Base-by-base conservation (phyloP, 1,140 invertebrate species). In the Zaprionus tsacasi region DNA sequence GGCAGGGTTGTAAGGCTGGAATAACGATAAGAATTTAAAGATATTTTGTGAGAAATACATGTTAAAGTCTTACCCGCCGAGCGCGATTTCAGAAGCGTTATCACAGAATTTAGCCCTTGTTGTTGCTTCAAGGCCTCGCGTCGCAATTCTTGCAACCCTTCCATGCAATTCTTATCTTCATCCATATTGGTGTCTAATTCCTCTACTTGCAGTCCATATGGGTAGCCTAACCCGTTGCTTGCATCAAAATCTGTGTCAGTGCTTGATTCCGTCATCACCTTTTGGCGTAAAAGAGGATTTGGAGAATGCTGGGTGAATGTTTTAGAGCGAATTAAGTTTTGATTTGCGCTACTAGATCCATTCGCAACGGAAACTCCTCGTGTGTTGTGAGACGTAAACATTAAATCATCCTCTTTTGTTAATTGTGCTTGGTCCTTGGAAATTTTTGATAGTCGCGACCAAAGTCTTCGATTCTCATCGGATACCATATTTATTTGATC, bases 401-500 rank as follows among this genome's bases (percentile, higher is more conserved):
- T 17, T 5, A 60, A 15, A 35, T 74, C 75, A 17, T 57, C 66
- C 3, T 75, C 71, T 17, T 33, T 59, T 17, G 50, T 50, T 38
- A 63, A 38, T 25, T 79, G 70, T 6, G 64, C 7, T 27, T 95
- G 95, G 12, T 94, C 93, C 88, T 94, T 94, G 1, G 93, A 95
- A 48, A 96, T 92, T 86, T 93, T 93, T 1, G 95, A 95, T 30
- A 97, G 92, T 82, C 95, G 95, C 57, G 93, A 95, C 96, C 96
- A 97, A 21, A 97, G 92, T 68, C 95, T 95, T 82, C 95, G 94
- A 92, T 97, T 97, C 93, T 97, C 96, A 81, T 94, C 94, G 1
- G 96, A 95, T 8, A 97, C 96, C 95, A 97, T 96, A 73, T 94
- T 94, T 48, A 97, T 94, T 81, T 96, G 96, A 91, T 96, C 95